Evolutionary conservation across 2,797 vertebrate species (phyloP).

Genomic region (Manis javanica): DNA sequence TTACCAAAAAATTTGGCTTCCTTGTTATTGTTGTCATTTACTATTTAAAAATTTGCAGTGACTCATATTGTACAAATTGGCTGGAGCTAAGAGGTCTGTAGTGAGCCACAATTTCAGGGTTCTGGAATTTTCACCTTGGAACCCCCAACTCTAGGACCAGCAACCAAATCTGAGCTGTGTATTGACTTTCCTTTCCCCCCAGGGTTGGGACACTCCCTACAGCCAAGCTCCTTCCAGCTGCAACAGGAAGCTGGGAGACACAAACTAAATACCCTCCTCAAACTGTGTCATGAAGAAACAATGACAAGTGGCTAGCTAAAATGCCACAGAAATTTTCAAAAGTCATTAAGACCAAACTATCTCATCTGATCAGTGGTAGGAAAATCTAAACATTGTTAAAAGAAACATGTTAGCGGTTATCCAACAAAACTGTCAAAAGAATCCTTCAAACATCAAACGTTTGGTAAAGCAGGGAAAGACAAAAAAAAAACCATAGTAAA

Average conservation of each 20-base stretch:
- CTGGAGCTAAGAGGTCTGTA: background rate
- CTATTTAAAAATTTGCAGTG: background rate
- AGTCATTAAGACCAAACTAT: background rate
- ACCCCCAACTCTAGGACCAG: background rate
- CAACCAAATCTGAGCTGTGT: background rate
- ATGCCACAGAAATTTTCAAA: background rate
- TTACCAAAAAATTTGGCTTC: background rate
- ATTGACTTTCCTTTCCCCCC: background rate
- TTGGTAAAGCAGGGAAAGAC: slow-evolving; percentile 29
- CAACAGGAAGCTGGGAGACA: background rate
- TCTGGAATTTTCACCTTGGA: background rate
- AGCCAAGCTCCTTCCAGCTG: background rate
- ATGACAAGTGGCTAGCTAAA: background rate
- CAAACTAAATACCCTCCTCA: background rate
- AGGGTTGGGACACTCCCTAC: background rate
- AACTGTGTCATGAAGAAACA: background rate
- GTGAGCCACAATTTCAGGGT: background rate
- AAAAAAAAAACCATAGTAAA: slow-evolving; percentile 32
- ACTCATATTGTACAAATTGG: background rate
- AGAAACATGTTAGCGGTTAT: background rate
- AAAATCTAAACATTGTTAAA: background rate
- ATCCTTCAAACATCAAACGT: slow-evolving; percentile 37
- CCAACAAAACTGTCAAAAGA: slow-evolving; percentile 25
- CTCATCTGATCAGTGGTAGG: background rate
- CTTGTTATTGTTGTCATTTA: background rate